Base-by-base conservation (phyloP, 2,888 invertebrate genomes). In the Nomada hirtipes region DNA sequence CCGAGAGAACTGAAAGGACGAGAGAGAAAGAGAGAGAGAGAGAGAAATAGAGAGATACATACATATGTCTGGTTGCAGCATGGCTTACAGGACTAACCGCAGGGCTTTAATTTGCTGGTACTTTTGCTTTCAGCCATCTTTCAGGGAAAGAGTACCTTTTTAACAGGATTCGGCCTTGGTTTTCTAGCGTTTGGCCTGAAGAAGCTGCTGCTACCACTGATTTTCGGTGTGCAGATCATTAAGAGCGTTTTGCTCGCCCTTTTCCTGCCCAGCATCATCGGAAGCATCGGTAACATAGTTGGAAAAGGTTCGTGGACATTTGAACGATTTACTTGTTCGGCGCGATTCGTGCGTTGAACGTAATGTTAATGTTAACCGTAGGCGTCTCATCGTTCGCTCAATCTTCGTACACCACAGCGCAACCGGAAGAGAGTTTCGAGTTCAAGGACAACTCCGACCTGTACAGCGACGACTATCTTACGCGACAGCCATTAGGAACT, bases 171-270 rank as follows among this genome's bases (percentile, higher is more conserved):
- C 91, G 96, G 95, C 83, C 95, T 96, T 94, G 96, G 96, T 92
- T 95, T 97, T 95, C 92, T 96, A 95, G 96, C 97, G 63, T 96
- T 97, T 93, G 97, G 97, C 44, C 94, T 98, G 77, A 98, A 98
- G 94, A 98, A 98, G 93, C 95, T 98, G 86, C 95, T 98, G 91
- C 95, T 98, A 90, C 98, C 98, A 0, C 94, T 98, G 70, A 95
- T 98, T 90, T 96, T 98, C 91, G 98, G 97, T 0, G 96, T 97
- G 7, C 97, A 98, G 94, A 95, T 98, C 70, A 95, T 97, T 89
- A 98, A 98, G 94, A 97, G 97, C 52, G 95, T 98, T 63, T 94
- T 98, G 29, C 95, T 98, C 50, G 98, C 97, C 11, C 96, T 98
- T 94, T 98, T 98, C 94, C 95, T 98, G 91, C 98, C 98, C 0